Percentiles rank a stretch among this genome's conserved stretches.
These are phyloP conservation scores for Cataglyphis cursor DNA, from an alignment of 2,888 invertebrate genomes.

Conservation along the genomic window DNA sequence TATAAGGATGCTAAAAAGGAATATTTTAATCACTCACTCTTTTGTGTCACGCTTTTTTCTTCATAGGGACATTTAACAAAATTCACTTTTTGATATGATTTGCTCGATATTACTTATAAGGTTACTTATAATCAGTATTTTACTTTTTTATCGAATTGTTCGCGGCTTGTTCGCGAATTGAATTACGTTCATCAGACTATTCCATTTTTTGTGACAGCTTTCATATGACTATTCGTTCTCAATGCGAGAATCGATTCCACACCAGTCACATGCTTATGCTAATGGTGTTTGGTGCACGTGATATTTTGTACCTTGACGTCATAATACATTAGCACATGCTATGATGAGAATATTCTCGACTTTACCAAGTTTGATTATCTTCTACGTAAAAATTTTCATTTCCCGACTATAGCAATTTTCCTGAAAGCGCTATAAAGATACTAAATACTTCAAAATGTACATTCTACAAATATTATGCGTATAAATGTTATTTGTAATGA, in stretches of 20 bases:
- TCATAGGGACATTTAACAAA: conserved; percentile 6
- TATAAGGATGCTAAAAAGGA: too few species aligned
- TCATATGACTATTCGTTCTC: background rate
- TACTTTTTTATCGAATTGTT: background rate
- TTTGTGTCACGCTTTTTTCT: conserved; percentile 7
- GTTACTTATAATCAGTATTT: conserved; percentile 12
- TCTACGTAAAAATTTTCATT: background rate
- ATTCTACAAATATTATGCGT: background rate
- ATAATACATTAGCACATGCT: conserved; percentile 71
- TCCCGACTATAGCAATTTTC: background rate
- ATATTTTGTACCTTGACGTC: conserved; percentile 69
- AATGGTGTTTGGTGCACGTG: conserved; percentile 67
- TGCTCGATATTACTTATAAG: background rate
- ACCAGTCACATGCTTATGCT: conserved; percentile 75
- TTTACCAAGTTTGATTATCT: conserved; percentile 26
- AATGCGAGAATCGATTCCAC: conserved; percentile 56
- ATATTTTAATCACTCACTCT: conserved; percentile 17
- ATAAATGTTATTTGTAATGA: background rate
- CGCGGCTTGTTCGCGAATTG: background rate
- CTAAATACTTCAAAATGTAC: background rate
- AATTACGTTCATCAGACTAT: conserved; percentile 5
- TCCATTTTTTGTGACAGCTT: conserved; percentile 14
- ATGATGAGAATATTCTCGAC: conserved; percentile 60
- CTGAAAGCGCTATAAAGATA: background rate
- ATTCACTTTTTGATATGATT: conserved; percentile 8